Conservation (phyloP, 30 jellyfish, hydroid and myxozoan genomes). For the Hydra vulgaris region DNA sequence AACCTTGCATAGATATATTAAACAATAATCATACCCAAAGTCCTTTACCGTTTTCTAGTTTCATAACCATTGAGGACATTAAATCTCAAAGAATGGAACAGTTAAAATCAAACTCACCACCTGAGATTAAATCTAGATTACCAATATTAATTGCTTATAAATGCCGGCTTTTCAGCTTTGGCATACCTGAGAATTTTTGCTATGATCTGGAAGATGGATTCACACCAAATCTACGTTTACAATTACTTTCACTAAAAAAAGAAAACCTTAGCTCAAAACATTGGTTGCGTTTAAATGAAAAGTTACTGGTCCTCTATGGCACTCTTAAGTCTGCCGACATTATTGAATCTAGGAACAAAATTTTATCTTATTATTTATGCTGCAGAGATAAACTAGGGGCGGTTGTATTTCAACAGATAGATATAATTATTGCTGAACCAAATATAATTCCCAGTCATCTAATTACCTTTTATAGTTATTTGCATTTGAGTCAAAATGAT, state of each 20-base stretch:
- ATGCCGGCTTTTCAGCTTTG: constrained; percentile 14
- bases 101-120: constrained; percentile 26
- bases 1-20: not conserved
- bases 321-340: constrained; percentile 10
- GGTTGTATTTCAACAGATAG: constrained; percentile 9
- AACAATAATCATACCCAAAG: not conserved
- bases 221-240: constrained; percentile 24
- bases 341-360: not conserved
- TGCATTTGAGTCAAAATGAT: not conserved
- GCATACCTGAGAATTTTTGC: constrained; percentile 42
- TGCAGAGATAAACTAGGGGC: constrained; percentile 15
- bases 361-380: not conserved
- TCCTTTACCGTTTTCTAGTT: not conserved
- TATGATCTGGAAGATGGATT: constrained; percentile 51
- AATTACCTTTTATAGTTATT: constrained; percentile 5
- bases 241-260: not conserved
- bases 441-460: not conserved
- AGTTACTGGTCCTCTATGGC: constrained; percentile 11
- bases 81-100: not conserved
- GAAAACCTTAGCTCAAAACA: not conserved
- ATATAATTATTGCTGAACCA: not conserved
- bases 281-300: constrained; percentile 25
- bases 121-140: not conserved
- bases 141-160: constrained; percentile 13
- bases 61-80: not conserved